phyloP scores from a whole-genome alignment of 2,797 vertebrate genomes.

The Pseudocheirus occidentalis region DNA sequence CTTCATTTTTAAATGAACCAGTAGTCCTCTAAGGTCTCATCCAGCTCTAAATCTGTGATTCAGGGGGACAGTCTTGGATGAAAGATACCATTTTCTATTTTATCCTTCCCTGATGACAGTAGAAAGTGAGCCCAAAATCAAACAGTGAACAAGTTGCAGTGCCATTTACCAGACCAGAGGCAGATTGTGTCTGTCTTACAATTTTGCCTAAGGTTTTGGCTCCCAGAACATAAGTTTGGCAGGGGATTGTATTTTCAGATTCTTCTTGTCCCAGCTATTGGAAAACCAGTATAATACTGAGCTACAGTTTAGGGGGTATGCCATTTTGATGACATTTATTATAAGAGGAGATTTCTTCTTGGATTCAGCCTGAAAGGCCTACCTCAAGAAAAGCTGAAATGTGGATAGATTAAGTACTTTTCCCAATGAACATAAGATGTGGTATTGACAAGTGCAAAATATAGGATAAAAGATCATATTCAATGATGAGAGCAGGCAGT shows the following conservation, averaged over 20 bases:
- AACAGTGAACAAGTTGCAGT: not conserved
- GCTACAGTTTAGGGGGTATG: not conserved
- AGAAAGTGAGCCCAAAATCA: not conserved
- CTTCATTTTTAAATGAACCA: not conserved
- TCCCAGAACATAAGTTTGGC: not conserved
- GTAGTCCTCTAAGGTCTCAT: not conserved
- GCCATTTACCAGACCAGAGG: not conserved
- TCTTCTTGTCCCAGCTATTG: not conserved
- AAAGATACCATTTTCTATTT: not conserved
- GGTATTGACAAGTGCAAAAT: not conserved
- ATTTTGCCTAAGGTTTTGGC: not conserved
- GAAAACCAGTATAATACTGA: not conserved
- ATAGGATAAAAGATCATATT: not conserved
- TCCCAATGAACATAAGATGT: conserved; percentile 25
- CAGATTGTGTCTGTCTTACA: not conserved
- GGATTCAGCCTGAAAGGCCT: not conserved
- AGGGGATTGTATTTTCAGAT: not conserved
- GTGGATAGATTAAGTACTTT: not conserved
- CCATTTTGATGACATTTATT: not conserved
- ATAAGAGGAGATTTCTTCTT: not conserved
- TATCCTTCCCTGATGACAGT: not conserved
- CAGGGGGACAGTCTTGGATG: too few relatives aligned
- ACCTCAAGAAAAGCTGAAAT: not conserved
- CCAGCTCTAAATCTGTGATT: not conserved
- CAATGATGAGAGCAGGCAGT: not conserved